These are phyloP conservation scores for Desmodus rotundus DNA, from an alignment of 2,113 vertebrate species.

Conservation along the genomic window DNA sequence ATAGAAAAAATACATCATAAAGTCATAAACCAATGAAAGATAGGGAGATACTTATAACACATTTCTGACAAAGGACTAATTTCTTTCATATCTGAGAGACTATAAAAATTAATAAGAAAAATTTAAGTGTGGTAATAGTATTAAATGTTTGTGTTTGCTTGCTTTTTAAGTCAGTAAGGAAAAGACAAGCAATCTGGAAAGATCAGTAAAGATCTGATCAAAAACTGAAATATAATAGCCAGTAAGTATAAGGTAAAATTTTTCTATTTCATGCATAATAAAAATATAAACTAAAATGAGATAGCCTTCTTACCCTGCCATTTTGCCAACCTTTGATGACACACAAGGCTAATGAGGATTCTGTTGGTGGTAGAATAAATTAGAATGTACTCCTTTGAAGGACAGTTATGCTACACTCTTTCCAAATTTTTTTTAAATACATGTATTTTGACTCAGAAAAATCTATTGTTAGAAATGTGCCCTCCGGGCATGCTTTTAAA, in stretches of 20 bases:
- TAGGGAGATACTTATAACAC: background rate
- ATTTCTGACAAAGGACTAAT: background rate
- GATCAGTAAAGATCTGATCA: background rate
- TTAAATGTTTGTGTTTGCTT: background rate
- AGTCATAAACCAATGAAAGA: background rate
- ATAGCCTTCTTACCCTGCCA: background rate
- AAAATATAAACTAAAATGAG: conserved; percentile 7
- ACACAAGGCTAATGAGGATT: background rate
- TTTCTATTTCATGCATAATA: background rate
- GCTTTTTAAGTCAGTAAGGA: background rate
- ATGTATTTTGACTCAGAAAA: background rate
- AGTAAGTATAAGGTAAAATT: background rate
- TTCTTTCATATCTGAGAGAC: background rate
- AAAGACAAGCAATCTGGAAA: background rate
- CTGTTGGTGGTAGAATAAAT: background rate
- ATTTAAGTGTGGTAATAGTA: background rate
- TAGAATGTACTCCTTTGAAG: background rate
- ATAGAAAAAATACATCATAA: background rate
- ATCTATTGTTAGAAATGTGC: background rate
- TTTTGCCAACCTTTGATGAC: background rate
- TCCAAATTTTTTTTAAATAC: no score
- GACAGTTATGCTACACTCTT: no score
- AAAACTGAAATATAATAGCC: background rate
- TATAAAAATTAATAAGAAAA: background rate
- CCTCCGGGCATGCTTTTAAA: background rate